Base-by-base conservation (phyloP, 2,888 invertebrate species). In the Anorthoa munda region DNA sequence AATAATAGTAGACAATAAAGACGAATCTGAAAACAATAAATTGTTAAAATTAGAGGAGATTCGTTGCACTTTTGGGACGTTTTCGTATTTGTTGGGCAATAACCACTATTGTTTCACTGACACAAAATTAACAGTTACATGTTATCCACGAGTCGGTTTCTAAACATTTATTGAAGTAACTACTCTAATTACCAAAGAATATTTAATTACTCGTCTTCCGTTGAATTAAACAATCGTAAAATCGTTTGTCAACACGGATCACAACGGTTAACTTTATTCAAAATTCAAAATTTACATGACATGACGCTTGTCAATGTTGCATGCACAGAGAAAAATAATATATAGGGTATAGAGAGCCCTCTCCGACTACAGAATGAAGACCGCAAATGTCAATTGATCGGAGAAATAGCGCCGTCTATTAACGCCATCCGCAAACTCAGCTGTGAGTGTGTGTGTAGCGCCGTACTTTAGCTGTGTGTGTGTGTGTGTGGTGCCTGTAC, bases 221-320 rank as follows among this genome's bases (percentile, higher is more conserved):
- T 67, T 71, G 60, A 60, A 63, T 66, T 63, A 69, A 56, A 72
- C 70, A 79, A 72, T 82, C 75, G 63, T 72, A 76, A 68, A 79
- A 72, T 82, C 75, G 69, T 72, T 75, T 82, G 83, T 83, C 85
- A 85, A 82, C 79, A 77, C 65, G 59, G 72, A 70, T 31, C 23
- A 59, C 83, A 86, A 91, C 92, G 91, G 91, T 84, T 83, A 87
- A 81, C 71, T 82, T 71, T 79, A 86, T 92, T 92, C 87, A 89
- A 91, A 92, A 86, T 90, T 90, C 83, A 88, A 91, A 90, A 79
- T 87, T 61, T 69, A 15, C n/a, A 23, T 51, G 64, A 51, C 53
- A 72, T 71, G 82, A 84, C 85, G 85, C 85, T 77, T 31, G 13
- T 39, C 26, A 45, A 64, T 75, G 76, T 77, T 75, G 61, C 69